Percentiles rank a stretch among this genome's conserved stretches.
These are phyloP conservation scores for Psittacara wagleri DNA, from an alignment of 2,113 vertebrate genomes.

Conservation along the genomic window DNA sequence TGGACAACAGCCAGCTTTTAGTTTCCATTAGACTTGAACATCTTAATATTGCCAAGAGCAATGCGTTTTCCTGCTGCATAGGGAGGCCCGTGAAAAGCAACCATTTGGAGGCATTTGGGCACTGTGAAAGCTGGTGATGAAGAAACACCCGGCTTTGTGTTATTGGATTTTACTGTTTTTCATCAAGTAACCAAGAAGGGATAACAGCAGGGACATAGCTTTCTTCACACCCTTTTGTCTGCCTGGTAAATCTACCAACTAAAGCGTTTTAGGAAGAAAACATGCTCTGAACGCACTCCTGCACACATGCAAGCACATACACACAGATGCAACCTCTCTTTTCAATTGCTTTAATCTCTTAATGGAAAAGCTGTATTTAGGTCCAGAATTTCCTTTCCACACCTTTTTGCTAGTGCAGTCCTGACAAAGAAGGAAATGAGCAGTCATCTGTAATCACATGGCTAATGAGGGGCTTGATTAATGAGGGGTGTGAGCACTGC, in stretches of 20 bases:
- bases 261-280: background rate
- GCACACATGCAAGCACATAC: background rate
- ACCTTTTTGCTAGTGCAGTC: background rate
- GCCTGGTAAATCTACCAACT: background rate
- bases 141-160: background rate
- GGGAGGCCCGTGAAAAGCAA: background rate
- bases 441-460: background rate
- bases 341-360: background rate
- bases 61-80: background rate
- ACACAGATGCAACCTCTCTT: background rate
- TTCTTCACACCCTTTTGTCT: background rate
- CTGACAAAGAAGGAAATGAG: background rate
- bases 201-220: background rate
- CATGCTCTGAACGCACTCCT: background rate
- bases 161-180: background rate
- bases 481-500: background rate
- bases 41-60: background rate
- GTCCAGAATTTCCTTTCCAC: background rate
- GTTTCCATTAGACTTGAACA: background rate
- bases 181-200: background rate
- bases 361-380: background rate
- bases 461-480: background rate
- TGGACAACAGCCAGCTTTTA: background rate
- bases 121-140: background rate
- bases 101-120: accelerated